Conservation (phyloP, 1,140 invertebrate species). For the Aphidius gifuensis region DNA sequence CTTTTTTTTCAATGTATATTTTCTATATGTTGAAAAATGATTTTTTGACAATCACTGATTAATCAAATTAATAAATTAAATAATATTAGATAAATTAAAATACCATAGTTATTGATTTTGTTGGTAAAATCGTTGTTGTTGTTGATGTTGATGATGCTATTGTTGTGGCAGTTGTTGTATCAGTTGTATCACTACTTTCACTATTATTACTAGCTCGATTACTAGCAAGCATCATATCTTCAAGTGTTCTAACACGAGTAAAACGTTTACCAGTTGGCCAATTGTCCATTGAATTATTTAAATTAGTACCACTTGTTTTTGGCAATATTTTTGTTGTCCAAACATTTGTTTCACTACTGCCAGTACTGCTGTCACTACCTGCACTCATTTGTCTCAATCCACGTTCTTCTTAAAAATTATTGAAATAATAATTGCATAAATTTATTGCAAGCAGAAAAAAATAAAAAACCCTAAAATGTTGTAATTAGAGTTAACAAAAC, state of each 20-base stretch:
- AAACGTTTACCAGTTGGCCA: conserved; percentile 37
- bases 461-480: background rate
- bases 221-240: conserved; percentile 31
- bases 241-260: conserved; percentile 36
- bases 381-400: conserved; percentile 47
- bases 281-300: conserved; percentile 34
- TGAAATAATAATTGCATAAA: conserved; percentile 11
- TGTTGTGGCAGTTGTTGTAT: conserved; percentile 40
- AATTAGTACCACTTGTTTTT: conserved; percentile 30
- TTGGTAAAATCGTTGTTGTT: conserved; percentile 38
- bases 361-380: conserved; percentile 50
- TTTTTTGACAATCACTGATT: background rate
- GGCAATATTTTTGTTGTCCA: conserved; percentile 45
- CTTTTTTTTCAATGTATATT: background rate
- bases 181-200: conserved; percentile 46
- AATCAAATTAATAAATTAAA: background rate
- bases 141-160: conserved; percentile 42
- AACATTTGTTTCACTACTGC: conserved; percentile 45
- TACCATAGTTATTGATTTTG: conserved; percentile 28
- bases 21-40: background rate
- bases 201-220: conserved; percentile 40
- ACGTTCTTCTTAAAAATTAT: conserved; percentile 31
- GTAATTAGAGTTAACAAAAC: conserved; percentile 14
- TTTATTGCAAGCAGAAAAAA: conserved; percentile 10
- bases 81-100: conserved; percentile 15